Conservation (phyloP, 2,113 vertebrate species). For the Atrichornis clamosus region DNA sequence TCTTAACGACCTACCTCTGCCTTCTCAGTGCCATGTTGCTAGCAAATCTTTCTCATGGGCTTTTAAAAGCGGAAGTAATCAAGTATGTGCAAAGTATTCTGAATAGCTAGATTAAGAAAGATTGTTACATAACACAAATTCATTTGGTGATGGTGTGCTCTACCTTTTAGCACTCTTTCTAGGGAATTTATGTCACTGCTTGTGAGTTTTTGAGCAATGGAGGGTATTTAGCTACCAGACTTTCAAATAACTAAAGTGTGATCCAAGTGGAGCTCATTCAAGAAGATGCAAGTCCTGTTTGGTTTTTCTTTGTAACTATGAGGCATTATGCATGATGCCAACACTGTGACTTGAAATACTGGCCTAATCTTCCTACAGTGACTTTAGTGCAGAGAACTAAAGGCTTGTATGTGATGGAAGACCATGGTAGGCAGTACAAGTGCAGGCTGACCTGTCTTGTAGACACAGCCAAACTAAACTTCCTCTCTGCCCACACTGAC, state of each 20-base stretch:
- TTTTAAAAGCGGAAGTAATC: background rate
- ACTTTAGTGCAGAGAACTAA: background rate
- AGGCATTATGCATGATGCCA: background rate
- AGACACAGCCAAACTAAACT: background rate
- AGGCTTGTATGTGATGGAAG: background rate
- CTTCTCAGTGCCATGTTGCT: background rate
- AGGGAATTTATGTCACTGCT: background rate
- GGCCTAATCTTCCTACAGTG: background rate
- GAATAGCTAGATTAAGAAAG: background rate
- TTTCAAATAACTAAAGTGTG: background rate
- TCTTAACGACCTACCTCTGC: background rate
- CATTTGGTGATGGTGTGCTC: background rate
- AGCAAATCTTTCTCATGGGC: background rate
- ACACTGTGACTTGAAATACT: background rate
- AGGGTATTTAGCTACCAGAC: background rate
- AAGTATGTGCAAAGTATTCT: background rate
- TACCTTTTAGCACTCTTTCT: background rate
- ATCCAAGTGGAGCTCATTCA: background rate
- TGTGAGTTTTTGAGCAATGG: background rate
- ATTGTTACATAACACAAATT: background rate
- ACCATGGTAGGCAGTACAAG: background rate
- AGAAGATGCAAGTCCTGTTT: background rate
- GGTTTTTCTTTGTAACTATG: background rate
- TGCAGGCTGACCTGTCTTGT: background rate
- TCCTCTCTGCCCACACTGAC: background rate